Base-by-base conservation (phyloP, 2,797 vertebrate species). In the Gastrophryne carolinensis region DNA sequence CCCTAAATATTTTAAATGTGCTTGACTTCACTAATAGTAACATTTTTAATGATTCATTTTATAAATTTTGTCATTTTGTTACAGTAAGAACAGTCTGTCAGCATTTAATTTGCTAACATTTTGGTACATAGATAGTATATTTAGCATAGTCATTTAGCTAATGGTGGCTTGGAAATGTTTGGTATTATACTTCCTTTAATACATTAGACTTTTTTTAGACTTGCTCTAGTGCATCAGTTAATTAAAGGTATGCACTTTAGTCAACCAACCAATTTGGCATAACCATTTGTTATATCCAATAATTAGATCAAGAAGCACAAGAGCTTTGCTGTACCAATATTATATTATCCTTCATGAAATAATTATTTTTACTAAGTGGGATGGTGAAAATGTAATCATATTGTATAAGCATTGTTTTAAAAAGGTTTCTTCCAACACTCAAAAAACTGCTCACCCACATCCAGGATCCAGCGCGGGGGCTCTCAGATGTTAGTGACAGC, bases 161-260 rank as follows among this genome's bases (percentile, higher is more conserved):
- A 65, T 65, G 50, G 24, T 47, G 65, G 64, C 61, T 56, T 34
- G 24, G 19, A 9, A 64, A 10, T 30, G 50, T 29, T 21, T 41
- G 54, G 27, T 73, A 73, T 47, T 64, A 23, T 32, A 56, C 32
- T 19, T 21, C 19, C 52, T 63, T 57, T 60, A 3, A 73, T 64
- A 41, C 17, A 39, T 39, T 41, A 44, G n/a, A n/a, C n/a, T n/a
- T n/a, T n/a, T n/a, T n/a, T 64, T 73, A 56, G 50, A 52, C 47
- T 65, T 73, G 35, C 47, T 41, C 65, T 73, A 34, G 27, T 53
- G 72, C 50, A 73, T 44, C 61, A 56, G 34, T 35, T 73, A 54
- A 56, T 64, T 64, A 54, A 72, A 73, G 32, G 32, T 73, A 56
- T 56, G 50, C 35, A 73, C 27, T 47, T 64, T 62, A 34, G 24